phyloP scores from a whole-genome alignment of 2,888 invertebrate genomes.

The Cistogaster globosa region DNA sequence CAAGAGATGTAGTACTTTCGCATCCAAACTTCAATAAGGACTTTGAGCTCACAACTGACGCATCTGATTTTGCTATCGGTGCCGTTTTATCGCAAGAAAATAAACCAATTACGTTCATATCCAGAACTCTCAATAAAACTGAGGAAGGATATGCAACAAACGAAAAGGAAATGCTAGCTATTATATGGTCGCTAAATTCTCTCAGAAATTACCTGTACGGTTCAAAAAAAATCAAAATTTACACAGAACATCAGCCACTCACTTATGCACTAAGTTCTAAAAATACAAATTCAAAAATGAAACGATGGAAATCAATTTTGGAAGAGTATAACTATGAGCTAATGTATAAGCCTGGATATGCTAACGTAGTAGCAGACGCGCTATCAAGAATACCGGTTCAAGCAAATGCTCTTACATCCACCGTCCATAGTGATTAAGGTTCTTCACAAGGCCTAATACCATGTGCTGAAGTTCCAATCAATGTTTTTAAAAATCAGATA shows the following conservation, averaged over 20 bases:
- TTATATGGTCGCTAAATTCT: neutral
- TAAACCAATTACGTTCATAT: neutral
- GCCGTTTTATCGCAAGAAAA: neutral
- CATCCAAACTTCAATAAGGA: neutral
- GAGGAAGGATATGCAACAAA: neutral
- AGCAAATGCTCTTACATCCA: neutral
- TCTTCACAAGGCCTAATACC: neutral
- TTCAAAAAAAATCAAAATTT: neutral
- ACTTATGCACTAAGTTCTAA: neutral
- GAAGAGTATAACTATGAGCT: neutral
- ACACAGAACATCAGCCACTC: neutral
- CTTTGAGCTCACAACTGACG: neutral
- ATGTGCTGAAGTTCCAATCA: neutral
- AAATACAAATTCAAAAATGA: neutral
- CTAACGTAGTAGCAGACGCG: conserved; percentile 1
- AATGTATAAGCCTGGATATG: neutral
- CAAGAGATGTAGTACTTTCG: neutral
- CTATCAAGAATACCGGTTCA: neutral
- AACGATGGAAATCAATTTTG: neutral
- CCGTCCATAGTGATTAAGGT: too few relatives aligned
- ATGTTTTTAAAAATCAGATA: conserved; percentile 5
- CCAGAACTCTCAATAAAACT: neutral
- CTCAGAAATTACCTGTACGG: neutral
- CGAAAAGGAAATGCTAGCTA: neutral
- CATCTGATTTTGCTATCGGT: neutral